Evolutionary conservation across 2,113 vertebrate genomes (phyloP), one percentile per base, ranked within the genome.

Genomic region (Neomonachus schauinslandi): DNA sequence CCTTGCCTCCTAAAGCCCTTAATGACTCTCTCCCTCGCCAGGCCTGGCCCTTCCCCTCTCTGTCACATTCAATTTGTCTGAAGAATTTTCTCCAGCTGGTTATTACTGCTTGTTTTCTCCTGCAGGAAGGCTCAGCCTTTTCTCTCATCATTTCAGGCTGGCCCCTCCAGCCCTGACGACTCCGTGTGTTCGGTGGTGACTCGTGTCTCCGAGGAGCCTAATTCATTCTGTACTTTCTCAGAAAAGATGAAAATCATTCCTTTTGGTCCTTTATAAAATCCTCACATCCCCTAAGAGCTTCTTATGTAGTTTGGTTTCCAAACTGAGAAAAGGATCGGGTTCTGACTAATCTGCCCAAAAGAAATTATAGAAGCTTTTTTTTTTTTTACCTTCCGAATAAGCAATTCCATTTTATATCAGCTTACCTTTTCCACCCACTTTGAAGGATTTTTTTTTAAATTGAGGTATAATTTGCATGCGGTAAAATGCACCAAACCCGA

Each of bases 41-140:
- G 49, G n/a, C 15, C 77, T 51, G 55, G 24, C 74, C 91, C 63
- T 72, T 55, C 53, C 89, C 81, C 39, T 79, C 53, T 36, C 53
- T 51, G 42, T 88, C 93, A 81, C 76, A 69, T 93, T 93, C 84
- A 65, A 4, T 65, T 71, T 76, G 89, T 92, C 89, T 89, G 67
- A 28, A 87, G 80, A 69, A 26, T 90, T 94, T 88, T 77, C 71
- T 89, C 76, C 71, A 84, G 57, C 86, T n/a, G 71, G 5, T 72
- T 61, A 28, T 79, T 26, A 90, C n/a, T 24, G 42, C 53, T 65
- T 39, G 8, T 91, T 94, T 94, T 80, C 61, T 93, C 24, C 61
- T 57, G 57, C n/a, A 80, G 76, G 94, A 81, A 80, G 96, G 15
- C 53, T 81, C 76, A n/a, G 42, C 49, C 33, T 84, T 46, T 61